Evolutionary conservation across 2,797 vertebrate species (phyloP), one percentile per base, ranked within the genome.

Genomic region (Sebastes paucispinis): DNA sequence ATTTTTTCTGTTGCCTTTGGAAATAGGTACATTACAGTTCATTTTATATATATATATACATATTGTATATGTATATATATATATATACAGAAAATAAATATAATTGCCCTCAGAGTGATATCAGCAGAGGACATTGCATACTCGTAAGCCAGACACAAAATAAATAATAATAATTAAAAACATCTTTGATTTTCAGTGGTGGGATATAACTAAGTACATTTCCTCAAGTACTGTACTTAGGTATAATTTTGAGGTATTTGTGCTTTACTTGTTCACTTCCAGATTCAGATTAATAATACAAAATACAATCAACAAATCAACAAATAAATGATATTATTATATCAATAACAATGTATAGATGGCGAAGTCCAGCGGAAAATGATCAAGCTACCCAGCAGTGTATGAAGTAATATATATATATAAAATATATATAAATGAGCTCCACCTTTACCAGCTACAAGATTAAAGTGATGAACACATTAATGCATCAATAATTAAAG

Each of bases 111-210:
- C 39, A 43, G 39, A 43, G 5, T 43, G 0, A 43, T 43, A 43
- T 43, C 39, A 43, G 39, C 39, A 0, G 39, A 43, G 13, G 5
- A 43, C 39, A 43, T 16, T 59, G 8, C 20, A 18, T 16, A 5
- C 24, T 32, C 36, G 25, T 55, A 58, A 67, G 36, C 25, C 55
- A 64, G 55, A 47, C 12, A n/a, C 22, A 63, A 72, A 7, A 29
- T 80, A 67, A 73, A 77, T 47, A 39, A 36, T 43, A 77, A 76
- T 65, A 73, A 62, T 64, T 31, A 70, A 29, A 74, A 74, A 11
- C 20, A 4, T 22, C 70, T 69, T 71, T 32, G 52, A 72, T 47
- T 47, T 18, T 47, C 43, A 47, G 43, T 47, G 43, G 14, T 47
- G 6, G 43, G 14, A 47, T 18, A 1, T 47, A 47, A 47, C 16